Evolutionary conservation across 2,113 vertebrate species (phyloP).

Genomic region (Lepisosteus osseus): DNA sequence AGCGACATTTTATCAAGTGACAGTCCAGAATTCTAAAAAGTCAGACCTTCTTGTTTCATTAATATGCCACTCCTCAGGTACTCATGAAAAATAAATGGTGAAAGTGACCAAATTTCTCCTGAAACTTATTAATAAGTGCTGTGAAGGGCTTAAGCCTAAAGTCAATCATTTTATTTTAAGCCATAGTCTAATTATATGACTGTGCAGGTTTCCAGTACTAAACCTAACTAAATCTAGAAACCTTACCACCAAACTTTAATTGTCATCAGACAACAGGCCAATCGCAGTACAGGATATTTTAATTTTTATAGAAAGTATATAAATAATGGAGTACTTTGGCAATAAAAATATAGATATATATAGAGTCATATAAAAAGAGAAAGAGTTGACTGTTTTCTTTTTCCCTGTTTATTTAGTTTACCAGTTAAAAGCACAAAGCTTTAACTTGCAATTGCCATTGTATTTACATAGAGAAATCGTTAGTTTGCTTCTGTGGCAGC

Average conservation of each 20-base stretch:
- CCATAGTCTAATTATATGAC: slow-evolving; percentile 48
- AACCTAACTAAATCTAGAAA: slow-evolving; percentile 29
- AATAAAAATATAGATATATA: slow-evolving; percentile 60
- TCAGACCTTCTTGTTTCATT: slow-evolving; percentile 51
- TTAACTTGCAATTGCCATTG: slow-evolving; percentile 51
- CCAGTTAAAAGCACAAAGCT: slow-evolving; percentile 62
- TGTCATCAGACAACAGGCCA: slow-evolving; percentile 34
- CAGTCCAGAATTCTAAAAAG: slow-evolving; percentile 28
- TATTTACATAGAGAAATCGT: slow-evolving; percentile 49
- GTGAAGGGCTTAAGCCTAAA: slow-evolving; percentile 50
- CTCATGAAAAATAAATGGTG: slow-evolving; percentile 42
- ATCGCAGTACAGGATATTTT: slow-evolving; percentile 38
- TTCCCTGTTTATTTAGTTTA: slow-evolving; percentile 56
- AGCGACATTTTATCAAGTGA: slow-evolving; percentile 38
- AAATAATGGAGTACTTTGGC: slow-evolving; percentile 42
- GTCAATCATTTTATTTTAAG: slow-evolving; percentile 41
- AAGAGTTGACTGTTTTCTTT: slow-evolving; percentile 48
- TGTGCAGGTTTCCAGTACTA: slow-evolving; percentile 43
- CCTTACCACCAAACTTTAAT: slow-evolving; percentile 26
- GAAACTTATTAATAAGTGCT: slow-evolving; percentile 43
- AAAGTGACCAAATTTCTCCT: slow-evolving; percentile 67
- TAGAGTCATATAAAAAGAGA: slow-evolving; percentile 10
- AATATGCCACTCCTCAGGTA: slow-evolving; percentile 73
- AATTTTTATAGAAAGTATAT: slow-evolving; percentile 23
- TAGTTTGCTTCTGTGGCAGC: slow-evolving; percentile 69